phyloP scores from a whole-genome alignment of 1,140 invertebrate species.

The Saxidomus purpurata region DNA sequence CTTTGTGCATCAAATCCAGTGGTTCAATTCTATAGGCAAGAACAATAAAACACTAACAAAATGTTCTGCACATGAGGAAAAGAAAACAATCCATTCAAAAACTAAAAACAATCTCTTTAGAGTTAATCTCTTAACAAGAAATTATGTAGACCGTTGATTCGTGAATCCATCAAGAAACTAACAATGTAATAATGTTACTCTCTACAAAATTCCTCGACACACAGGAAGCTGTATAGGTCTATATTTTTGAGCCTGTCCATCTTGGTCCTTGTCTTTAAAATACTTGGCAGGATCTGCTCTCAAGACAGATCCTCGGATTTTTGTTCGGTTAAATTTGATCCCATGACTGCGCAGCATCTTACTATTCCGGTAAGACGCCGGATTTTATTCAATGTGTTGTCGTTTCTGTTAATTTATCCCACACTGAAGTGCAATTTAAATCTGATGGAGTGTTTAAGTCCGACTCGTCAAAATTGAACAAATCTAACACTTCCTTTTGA shows the following conservation, averaged over 20 bases:
- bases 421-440: constrained; percentile 82
- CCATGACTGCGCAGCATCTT: constrained; percentile 25
- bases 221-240: background rate
- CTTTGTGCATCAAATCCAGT: background rate
- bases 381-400: constrained; percentile 8
- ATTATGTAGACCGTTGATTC: background rate
- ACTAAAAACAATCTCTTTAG: background rate
- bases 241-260: constrained; percentile 54
- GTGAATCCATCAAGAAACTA: background rate
- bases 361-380: background rate
- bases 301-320: background rate
- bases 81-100: background rate
- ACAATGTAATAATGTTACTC: background rate
- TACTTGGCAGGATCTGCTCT: constrained; percentile 30
- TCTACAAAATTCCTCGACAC: background rate
- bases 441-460: constrained; percentile 90
- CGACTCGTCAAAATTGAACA: constrained; percentile 91
- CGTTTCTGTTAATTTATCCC: constrained; percentile 83
- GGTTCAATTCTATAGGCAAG: background rate
- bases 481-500: constrained; percentile 90
- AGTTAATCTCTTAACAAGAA: constrained; percentile 27
- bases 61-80: background rate
- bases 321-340: constrained; percentile 51
- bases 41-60: constrained; percentile 20
- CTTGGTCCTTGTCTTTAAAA: constrained; percentile 61